A percentile compares a stretch with the other conserved stretches of the same genome.
phyloP scores from a whole-genome alignment of 2,888 invertebrate species.

The Taphrorychus bicolor region DNA sequence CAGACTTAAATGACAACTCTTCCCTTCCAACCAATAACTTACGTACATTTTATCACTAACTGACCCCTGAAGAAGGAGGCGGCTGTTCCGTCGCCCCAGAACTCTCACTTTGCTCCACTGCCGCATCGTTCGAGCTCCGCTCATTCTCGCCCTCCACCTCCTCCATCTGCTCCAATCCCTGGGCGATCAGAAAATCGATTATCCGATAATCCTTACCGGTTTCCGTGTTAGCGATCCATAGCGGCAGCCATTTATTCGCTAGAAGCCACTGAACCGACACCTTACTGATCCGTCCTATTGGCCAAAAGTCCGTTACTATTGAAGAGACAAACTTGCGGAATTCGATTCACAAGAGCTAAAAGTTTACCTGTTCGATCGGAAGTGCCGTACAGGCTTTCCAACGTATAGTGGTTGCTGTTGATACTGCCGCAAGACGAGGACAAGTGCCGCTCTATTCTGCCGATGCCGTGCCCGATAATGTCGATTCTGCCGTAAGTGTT shows the following conservation, averaged over 20 bases:
- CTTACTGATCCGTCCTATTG: constrained; percentile 64
- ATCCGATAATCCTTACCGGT: constrained; percentile 60
- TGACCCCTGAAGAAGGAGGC: not conserved
- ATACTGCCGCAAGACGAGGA: constrained; percentile 72
- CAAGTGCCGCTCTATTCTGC: constrained; percentile 67
- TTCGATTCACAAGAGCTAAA: not conserved
- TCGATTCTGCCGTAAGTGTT: constrained; percentile 65
- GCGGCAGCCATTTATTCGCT: constrained; percentile 70
- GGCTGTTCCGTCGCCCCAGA: not conserved
- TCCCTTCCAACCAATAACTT: too few species aligned
- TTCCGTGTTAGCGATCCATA: constrained; percentile 67
- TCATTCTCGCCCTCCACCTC: constrained; percentile 43
- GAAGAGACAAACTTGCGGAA: not conserved
- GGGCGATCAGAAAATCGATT: constrained; percentile 56
- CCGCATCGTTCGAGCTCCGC: not conserved
- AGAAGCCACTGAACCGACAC: constrained; percentile 71
- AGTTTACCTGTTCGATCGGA: constrained; percentile 48
- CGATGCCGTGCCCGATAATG: constrained; percentile 62
- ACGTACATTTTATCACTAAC: too few species aligned
- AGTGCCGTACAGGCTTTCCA: constrained; percentile 59
- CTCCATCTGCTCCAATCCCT: constrained; percentile 51
- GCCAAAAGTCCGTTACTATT: constrained; percentile 1
- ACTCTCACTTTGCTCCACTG: not conserved
- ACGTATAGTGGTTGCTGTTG: constrained; percentile 60
- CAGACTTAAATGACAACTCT: too few species aligned